Conservation (phyloP, 2,797 vertebrate species). For the Leucoraja ocellata region DNA sequence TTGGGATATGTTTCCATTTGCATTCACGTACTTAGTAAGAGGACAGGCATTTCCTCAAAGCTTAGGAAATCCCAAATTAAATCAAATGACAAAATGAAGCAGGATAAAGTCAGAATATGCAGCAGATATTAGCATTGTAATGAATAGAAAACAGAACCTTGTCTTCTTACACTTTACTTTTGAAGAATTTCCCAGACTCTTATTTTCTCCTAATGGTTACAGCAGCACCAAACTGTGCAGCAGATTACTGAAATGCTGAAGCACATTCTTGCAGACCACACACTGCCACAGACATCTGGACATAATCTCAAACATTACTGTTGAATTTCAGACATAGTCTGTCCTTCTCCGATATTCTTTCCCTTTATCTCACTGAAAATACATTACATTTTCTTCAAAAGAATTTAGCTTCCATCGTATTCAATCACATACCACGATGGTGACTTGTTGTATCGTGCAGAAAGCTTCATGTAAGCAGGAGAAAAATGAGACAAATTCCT, state of each 20-base stretch:
- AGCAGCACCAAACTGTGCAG: conserved; percentile 19
- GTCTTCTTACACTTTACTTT: neutral
- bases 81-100: neutral
- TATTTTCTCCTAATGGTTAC: neutral
- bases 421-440: conserved; percentile 39
- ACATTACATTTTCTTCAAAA: conserved; percentile 33
- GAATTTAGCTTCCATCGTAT: conserved; percentile 43
- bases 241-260: conserved; percentile 27
- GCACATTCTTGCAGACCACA: conserved; percentile 42
- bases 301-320: conserved; percentile 42
- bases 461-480: conserved; percentile 40
- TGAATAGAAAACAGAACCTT: neutral
- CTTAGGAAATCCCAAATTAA: neutral
- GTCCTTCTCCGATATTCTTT: conserved; percentile 36
- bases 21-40: neutral
- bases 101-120: neutral
- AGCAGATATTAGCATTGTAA: neutral
- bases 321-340: conserved; percentile 41
- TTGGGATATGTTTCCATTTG: neutral
- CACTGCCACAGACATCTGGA: conserved; percentile 41
- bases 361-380: conserved; percentile 38
- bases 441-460: conserved; percentile 38
- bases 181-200: conserved; percentile 19
- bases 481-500: conserved; percentile 17
- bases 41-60: neutral